A percentile compares a stretch with the other conserved stretches of the same genome.
Evolutionary conservation across 2,888 invertebrate species (phyloP).

Genomic region (Orgyia antiqua): DNA sequence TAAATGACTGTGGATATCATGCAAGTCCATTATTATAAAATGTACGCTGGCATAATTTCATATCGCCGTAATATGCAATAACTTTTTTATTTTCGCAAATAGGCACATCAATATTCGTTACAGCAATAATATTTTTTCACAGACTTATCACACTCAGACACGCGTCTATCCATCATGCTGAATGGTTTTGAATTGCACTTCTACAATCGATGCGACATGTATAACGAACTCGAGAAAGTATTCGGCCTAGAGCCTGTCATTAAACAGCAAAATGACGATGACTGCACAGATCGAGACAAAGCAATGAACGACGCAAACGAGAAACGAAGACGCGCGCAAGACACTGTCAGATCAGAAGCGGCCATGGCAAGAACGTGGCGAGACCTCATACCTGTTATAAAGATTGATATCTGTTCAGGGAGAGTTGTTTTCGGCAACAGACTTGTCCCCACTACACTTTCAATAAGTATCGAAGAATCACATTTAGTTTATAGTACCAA

Average conservation of each 20-base stretch:
- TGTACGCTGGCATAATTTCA: too few relatives aligned
- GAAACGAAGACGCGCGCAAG: conserved; percentile 69
- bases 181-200: conserved; percentile 97
- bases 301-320: conserved; percentile 82
- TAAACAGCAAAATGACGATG: conserved; percentile 80
- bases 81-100: too few relatives aligned
- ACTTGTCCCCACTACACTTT: conserved; percentile 94
- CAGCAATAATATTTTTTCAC: conserved; percentile 45
- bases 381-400: conserved; percentile 97
- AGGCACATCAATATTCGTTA: too few relatives aligned
- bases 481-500: conserved; percentile 97
- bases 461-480: conserved; percentile 94
- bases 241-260: conserved; percentile 91
- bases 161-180: conserved; percentile 91
- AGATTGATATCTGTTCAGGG: conserved; percentile 94
- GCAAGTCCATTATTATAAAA: too few relatives aligned
- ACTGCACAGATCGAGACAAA: conserved; percentile 74
- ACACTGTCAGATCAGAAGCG: conserved; percentile 83
- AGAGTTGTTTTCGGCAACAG: conserved; percentile 97
- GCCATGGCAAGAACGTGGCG: conserved; percentile 95
- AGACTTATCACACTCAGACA: conserved; percentile 98
- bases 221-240: conserved; percentile 90
- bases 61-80: too few relatives aligned
- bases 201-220: conserved; percentile 94
- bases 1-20: too few relatives aligned